Evolutionary conservation across 2,113 vertebrate genomes (phyloP).

Genomic region (Romanogobio albipinnatus): DNA sequence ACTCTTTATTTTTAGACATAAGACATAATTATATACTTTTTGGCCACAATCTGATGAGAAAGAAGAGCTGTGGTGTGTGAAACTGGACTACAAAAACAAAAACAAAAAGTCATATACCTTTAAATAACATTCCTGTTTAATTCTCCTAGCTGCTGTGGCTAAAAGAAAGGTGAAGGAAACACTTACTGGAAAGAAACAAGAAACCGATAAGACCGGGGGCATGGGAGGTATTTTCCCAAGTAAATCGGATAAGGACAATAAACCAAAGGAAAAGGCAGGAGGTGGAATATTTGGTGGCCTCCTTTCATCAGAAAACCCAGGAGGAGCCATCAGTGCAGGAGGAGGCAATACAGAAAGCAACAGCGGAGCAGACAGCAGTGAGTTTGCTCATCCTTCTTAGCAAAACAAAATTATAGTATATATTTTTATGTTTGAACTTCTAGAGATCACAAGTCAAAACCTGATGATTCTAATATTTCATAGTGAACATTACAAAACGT

Average conservation of each 20-base stretch:
- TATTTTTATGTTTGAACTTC: too few relatives aligned
- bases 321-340: background rate
- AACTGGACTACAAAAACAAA: background rate
- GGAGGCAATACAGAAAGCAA: background rate
- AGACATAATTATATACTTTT: background rate
- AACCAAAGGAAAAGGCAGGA: conserved; percentile 46
- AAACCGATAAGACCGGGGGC: conserved; percentile 36
- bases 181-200: conserved; percentile 39
- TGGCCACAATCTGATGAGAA: background rate
- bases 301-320: conserved; percentile 34
- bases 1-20: background rate
- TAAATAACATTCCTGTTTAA: background rate
- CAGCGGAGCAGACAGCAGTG: background rate
- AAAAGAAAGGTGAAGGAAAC: conserved; percentile 56
- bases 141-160: conserved; percentile 60
- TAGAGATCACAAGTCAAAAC: background rate
- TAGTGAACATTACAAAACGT: background rate
- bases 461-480: background rate
- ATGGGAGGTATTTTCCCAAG: conserved; percentile 54
- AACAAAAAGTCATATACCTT: background rate
- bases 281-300: conserved; percentile 62
- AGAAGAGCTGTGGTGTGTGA: background rate
- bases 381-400: background rate
- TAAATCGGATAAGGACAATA: conserved; percentile 12
- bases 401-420: background rate